These are phyloP conservation scores for Gymnothorax reevesii DNA, from an alignment of 2,797 vertebrate species.

Conservation along the genomic window DNA sequence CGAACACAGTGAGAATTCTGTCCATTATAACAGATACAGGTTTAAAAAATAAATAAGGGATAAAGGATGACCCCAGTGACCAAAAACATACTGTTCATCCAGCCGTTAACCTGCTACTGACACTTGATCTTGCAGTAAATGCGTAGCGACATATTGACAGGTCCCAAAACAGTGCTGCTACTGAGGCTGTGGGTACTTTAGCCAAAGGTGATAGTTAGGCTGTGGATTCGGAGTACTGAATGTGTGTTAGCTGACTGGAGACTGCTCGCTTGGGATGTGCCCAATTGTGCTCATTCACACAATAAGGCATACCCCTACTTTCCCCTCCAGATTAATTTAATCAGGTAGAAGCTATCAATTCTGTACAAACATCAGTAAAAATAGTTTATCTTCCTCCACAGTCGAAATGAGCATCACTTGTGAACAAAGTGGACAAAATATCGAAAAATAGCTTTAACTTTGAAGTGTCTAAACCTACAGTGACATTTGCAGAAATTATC, in stretches of 20 bases:
- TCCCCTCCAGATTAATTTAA: too few relatives aligned
- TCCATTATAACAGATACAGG: not conserved
- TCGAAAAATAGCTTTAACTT: too few relatives aligned
- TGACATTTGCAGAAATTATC: too few relatives aligned
- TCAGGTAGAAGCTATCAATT: too few relatives aligned
- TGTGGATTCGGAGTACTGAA: not conserved
- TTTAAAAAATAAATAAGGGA: not conserved
- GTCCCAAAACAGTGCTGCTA: not conserved
- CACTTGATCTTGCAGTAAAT: not conserved
- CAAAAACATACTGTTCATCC: not conserved
- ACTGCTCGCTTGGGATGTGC: not conserved
- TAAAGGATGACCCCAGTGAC: not conserved
- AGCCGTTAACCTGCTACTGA: not conserved
- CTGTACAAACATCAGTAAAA: not conserved
- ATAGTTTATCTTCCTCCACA: not conserved
- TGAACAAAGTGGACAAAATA: not conserved
- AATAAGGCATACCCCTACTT: not conserved
- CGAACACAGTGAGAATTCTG: not conserved
- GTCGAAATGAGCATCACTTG: not conserved
- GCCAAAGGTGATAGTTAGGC: not conserved
- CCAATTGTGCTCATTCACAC: not conserved
- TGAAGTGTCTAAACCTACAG: too few relatives aligned
- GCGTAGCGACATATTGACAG: not conserved
- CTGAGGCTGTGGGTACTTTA: not conserved
- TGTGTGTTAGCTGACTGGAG: not conserved